Evolutionary conservation across 2,888 invertebrate genomes (phyloP).

Genomic region (Tineola bisselliella): DNA sequence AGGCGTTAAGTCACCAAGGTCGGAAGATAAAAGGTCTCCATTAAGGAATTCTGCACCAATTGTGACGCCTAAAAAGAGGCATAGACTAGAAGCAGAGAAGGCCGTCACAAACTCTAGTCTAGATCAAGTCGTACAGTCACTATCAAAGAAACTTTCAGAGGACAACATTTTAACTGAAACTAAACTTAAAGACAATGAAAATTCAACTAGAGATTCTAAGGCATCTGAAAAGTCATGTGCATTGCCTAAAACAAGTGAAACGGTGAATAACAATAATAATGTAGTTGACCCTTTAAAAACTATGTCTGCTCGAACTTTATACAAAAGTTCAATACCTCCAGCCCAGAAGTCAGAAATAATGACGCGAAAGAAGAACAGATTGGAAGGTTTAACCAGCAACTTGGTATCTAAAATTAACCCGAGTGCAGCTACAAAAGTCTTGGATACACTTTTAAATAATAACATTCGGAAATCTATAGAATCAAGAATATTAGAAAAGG

Average conservation of each 20-base stretch:
- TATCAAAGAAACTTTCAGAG: conserved; percentile 58
- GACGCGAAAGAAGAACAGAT: conserved; percentile 71
- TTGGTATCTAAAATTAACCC: conserved; percentile 70
- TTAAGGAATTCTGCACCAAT: conserved; percentile 52
- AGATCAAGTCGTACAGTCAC: conserved; percentile 57
- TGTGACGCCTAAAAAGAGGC: conserved; percentile 79
- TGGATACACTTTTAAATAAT: conserved; percentile 59
- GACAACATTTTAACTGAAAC: conserved; percentile 37
- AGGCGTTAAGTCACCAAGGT: conserved; percentile 39
- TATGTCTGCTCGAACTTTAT: conserved; percentile 58
- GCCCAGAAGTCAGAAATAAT: conserved; percentile 67
- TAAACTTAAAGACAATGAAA: conserved; percentile 16
- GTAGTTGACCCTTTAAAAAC: conserved; percentile 51
- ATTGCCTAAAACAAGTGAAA: conserved; percentile 16
- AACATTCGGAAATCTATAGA: conserved; percentile 62
- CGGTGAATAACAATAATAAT: conserved; percentile 22
- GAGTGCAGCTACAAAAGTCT: conserved; percentile 60
- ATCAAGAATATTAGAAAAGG: conserved; percentile 57
- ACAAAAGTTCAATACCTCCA: conserved; percentile 57
- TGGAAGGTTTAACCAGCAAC: conserved; percentile 70
- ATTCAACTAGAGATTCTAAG: conserved; percentile 23
- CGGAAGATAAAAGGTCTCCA: conserved; percentile 45
- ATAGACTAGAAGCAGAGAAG: conserved; percentile 72
- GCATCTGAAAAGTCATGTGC: conserved; percentile 29
- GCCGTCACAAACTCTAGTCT: conserved; percentile 44